These are phyloP conservation scores for Symphodus melops DNA, from an alignment of 2,113 vertebrate genomes.

Conservation along the genomic window DNA sequence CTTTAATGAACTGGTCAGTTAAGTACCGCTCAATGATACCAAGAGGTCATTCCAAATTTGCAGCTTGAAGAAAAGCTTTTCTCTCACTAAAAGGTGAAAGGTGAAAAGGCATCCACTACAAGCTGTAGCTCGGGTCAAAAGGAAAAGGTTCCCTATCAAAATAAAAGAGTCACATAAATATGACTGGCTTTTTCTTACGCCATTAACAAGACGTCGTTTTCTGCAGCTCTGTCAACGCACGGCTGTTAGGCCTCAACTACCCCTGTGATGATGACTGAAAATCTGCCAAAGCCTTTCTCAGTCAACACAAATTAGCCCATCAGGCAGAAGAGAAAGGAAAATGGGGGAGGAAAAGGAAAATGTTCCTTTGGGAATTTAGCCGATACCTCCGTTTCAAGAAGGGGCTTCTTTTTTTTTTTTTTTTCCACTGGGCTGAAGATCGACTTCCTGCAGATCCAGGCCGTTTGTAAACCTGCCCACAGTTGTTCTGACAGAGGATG, in stretches of 20 bases:
- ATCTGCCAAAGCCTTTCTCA: constrained; percentile 44
- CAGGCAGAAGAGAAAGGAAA: constrained; percentile 38
- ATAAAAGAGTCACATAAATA: constrained; percentile 18
- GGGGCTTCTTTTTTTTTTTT: too few species aligned
- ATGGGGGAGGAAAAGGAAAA: constrained; percentile 40
- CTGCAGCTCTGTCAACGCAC: not conserved
- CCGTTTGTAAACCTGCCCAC: constrained; percentile 9
- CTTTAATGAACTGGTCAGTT: constrained; percentile 1
- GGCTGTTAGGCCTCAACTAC: constrained; percentile 37
- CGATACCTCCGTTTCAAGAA: constrained; percentile 27
- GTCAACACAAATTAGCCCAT: constrained; percentile 51
- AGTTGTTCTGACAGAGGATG: not conserved
- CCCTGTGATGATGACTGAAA: constrained; percentile 50
- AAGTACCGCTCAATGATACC: constrained; percentile 15
- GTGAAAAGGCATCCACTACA: constrained; percentile 18
- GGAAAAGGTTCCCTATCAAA: constrained; percentile 10
- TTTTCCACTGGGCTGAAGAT: constrained; percentile 36
- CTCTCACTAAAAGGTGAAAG: too few species aligned
- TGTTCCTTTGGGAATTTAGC: constrained; percentile 40
- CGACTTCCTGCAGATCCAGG: constrained; percentile 12
- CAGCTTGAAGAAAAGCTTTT: constrained; percentile 21
- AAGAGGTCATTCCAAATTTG: constrained; percentile 14
- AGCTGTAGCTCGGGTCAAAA: constrained; percentile 1
- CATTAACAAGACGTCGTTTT: constrained; percentile 11
- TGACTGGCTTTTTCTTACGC: not conserved